Evolutionary conservation across 2,113 vertebrate species (phyloP).

Genomic region (Corythornis cristatus): DNA sequence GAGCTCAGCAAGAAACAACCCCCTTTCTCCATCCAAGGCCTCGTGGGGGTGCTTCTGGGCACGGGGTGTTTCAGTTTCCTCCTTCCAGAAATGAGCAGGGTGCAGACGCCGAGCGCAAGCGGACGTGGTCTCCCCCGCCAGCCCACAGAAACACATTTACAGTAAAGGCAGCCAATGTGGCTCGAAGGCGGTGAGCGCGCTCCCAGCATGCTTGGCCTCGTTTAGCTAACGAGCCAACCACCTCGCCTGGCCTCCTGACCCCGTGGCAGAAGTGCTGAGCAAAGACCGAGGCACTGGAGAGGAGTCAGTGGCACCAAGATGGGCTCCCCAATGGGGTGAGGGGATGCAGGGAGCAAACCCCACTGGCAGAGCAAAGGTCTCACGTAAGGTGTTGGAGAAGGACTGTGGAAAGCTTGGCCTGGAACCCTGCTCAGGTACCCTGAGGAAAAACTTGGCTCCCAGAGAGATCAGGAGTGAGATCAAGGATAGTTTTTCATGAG

Average conservation of each 20-base stretch:
- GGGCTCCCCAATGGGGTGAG: accelerated
- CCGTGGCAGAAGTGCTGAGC: background rate
- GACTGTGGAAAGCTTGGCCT: accelerated
- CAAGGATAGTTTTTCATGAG: background rate
- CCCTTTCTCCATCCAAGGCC: background rate
- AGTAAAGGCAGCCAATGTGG: background rate
- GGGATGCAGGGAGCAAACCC: background rate
- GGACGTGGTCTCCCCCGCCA: constrained; percentile 11
- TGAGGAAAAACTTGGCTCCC: background rate
- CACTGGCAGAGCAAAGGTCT: background rate
- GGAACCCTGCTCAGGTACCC: background rate
- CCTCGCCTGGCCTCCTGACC: background rate
- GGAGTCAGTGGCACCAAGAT: accelerated
- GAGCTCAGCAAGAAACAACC: background rate
- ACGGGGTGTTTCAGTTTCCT: background rate
- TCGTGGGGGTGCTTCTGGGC: background rate
- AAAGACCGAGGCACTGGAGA: accelerated
- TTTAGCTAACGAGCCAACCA: background rate
- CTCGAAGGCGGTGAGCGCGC: background rate
- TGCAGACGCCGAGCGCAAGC: accelerated
- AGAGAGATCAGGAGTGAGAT: background rate
- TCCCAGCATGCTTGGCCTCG: background rate
- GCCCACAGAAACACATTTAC: background rate
- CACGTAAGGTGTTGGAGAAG: accelerated
- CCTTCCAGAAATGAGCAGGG: background rate